Evolutionary conservation across 2,113 vertebrate species (phyloP).

Genomic region (Phaethon lepturus): DNA sequence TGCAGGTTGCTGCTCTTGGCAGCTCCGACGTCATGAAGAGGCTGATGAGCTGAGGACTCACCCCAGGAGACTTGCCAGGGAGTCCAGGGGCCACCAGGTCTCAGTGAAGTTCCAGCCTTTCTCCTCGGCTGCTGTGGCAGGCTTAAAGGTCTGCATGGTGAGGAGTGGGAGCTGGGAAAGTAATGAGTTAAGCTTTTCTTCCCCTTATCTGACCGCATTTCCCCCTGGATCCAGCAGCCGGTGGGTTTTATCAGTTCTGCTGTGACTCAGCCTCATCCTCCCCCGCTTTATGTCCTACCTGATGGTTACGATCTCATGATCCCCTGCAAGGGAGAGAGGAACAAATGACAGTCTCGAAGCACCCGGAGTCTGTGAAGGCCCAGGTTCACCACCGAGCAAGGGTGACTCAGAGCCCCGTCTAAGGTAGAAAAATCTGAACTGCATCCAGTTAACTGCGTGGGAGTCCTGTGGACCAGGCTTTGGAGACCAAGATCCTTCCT

Average conservation of each 20-base stretch:
- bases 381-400: background rate
- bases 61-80: rapidly evolving
- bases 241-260: slow-evolving; percentile 12
- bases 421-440: background rate
- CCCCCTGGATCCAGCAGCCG: background rate
- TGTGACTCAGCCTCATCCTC: slow-evolving; percentile 15
- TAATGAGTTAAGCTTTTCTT: background rate
- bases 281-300: background rate
- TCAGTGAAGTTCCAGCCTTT: rapidly evolving
- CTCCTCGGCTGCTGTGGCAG: background rate
- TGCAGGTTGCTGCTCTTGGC: background rate
- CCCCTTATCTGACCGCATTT: background rate
- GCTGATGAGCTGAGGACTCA: background rate
- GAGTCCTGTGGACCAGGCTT: background rate
- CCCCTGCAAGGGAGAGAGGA: background rate
- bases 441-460: background rate
- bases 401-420: background rate
- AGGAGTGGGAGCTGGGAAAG: background rate
- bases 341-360: background rate
- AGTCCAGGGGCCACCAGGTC: background rate
- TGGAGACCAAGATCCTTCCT: background rate
- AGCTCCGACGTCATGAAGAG: background rate
- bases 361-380: background rate
- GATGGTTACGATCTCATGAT: background rate
- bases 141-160: background rate